Percentiles rank a stretch among this genome's conserved stretches.
These are phyloP conservation scores for Psettodes erumei DNA, from an alignment of 2,113 vertebrate genomes.

Conservation along the genomic window DNA sequence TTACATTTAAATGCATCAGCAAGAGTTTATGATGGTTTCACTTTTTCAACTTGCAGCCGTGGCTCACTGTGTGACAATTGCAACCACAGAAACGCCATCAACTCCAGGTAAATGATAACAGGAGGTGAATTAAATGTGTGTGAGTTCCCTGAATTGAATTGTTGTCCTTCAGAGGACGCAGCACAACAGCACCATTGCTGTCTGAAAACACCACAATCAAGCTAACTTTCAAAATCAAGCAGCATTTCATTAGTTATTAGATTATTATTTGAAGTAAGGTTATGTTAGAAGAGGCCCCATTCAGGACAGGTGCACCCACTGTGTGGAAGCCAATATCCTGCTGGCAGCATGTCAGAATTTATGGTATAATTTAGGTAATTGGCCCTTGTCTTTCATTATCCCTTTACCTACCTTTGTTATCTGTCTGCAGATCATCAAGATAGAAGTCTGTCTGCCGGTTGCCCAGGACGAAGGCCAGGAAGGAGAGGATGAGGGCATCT, in stretches of 20 bases:
- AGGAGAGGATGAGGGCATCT: slow-evolving; percentile 96
- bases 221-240: not conserved
- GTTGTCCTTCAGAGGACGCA: no score
- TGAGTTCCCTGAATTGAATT: not conserved
- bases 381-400: not conserved
- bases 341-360: not conserved
- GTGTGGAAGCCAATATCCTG: not conserved
- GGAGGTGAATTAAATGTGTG: not conserved
- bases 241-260: not conserved
- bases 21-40: not conserved
- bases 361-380: no score
- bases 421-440: slow-evolving; percentile 93
- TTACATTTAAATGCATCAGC: no score
- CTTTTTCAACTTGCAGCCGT: not conserved
- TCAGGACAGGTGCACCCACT: not conserved
- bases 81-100: not conserved
- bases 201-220: not conserved
- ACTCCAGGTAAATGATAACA: no score
- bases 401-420: slow-evolving; percentile 90
- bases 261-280: not conserved
- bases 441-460: slow-evolving; percentile 97
- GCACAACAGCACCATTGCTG: no score
- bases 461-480: slow-evolving; percentile 96
- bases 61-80: not conserved
- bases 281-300: not conserved